phyloP scores from a whole-genome alignment of 2,888 invertebrate species.

The Lissonota sp. region DNA sequence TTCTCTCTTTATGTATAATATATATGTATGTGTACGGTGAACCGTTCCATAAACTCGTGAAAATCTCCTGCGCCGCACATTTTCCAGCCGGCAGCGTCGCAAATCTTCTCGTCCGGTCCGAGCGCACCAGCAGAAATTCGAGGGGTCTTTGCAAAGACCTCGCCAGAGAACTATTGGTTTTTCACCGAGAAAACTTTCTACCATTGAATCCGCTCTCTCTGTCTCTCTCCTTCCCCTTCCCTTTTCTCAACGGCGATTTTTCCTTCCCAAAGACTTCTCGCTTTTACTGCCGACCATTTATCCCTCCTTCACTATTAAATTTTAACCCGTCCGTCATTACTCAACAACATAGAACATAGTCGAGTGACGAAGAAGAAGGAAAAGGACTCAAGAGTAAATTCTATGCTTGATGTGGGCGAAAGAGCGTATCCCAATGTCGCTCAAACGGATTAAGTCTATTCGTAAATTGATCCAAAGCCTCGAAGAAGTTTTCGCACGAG shows the following conservation, averaged over 20 bases:
- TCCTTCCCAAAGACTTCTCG: not conserved
- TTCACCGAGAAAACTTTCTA: conserved; percentile 24
- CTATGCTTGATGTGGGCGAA: not conserved
- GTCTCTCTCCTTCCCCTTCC: not conserved
- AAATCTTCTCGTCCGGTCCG: conserved; percentile 62
- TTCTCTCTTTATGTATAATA: conserved; percentile 17
- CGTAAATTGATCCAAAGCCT: conserved; percentile 47
- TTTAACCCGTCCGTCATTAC: not conserved
- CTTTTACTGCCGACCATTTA: conserved; percentile 22
- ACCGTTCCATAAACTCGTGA: conserved; percentile 72
- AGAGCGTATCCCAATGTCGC: not conserved
- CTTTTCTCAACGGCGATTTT: not conserved
- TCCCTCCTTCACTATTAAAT: conserved; percentile 19
- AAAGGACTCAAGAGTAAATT: conserved; percentile 4
- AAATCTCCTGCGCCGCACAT: conserved; percentile 70
- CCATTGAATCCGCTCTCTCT: conserved; percentile 20
- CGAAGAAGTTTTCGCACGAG: conserved; percentile 4
- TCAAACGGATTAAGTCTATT: not conserved
- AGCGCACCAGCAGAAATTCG: conserved; percentile 26
- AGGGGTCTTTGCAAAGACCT: conserved; percentile 22
- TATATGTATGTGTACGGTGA: conserved; percentile 18
- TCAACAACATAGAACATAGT: not conserved
- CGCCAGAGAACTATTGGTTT: conserved; percentile 41
- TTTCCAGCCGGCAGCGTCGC: conserved; percentile 66
- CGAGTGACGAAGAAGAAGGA: not conserved